Evolutionary conservation across 2,888 invertebrate species (phyloP).

Genomic region (Apeira syringaria): DNA sequence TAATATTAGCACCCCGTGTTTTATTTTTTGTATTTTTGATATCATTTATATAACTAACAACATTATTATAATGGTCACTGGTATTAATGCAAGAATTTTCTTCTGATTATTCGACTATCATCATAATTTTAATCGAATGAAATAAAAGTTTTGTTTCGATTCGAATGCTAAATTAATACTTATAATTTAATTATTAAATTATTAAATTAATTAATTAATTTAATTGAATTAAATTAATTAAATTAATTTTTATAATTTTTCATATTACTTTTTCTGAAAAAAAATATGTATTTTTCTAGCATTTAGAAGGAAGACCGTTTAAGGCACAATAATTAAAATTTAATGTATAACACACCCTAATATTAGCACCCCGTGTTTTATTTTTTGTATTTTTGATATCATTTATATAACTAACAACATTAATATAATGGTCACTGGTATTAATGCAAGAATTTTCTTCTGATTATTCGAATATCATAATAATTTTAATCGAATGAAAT

Average conservation of each 20-base stretch:
- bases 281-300: conserved; percentile 43
- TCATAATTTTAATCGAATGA: no score
- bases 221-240: no score
- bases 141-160: no score
- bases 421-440: conserved; percentile 28
- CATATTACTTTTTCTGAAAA: conserved; percentile 72
- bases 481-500: no score
- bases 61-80: conserved; percentile 27
- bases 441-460: no score
- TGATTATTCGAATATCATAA: no score
- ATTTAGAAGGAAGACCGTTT: conserved; percentile 63
- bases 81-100: no score
- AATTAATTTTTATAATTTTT: no score
- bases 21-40: conserved; percentile 31
- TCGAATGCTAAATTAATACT: no score
- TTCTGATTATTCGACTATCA: no score
- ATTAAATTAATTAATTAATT: no score
- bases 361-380: conserved; percentile 60
- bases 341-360: conserved; percentile 28
- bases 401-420: conserved; percentile 28
- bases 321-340: conserved; percentile 55
- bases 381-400: conserved; percentile 32
- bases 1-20: conserved; percentile 60
- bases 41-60: conserved; percentile 30
- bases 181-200: no score